phyloP scores from a whole-genome alignment of 2,797 vertebrate species.

The Columba guinea region DNA sequence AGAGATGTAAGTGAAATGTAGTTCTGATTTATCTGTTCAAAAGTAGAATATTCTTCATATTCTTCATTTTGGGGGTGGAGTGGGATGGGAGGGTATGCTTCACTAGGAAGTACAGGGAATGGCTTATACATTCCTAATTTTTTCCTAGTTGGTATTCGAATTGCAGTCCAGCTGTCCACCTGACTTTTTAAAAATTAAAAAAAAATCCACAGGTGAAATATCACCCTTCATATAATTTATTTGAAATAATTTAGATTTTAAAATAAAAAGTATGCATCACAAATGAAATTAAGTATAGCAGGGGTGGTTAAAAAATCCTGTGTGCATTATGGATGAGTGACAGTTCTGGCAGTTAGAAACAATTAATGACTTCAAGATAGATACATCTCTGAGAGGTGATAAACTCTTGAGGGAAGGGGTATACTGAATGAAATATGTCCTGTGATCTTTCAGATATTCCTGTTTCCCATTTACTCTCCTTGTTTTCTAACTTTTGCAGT shows the following conservation, averaged over 20 bases:
- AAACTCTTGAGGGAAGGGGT: neutral
- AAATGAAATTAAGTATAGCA: neutral
- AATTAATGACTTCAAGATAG: neutral
- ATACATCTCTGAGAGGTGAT: neutral
- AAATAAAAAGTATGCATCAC: neutral
- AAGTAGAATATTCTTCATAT: neutral
- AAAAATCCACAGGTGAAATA: neutral
- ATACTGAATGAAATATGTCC: neutral
- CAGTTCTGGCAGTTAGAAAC: neutral
- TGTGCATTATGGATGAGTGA: neutral
- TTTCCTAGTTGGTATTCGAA: neutral
- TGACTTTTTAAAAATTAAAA: neutral
- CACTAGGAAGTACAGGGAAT: neutral
- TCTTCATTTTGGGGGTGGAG: neutral
- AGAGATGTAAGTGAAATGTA: neutral
- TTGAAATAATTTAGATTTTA: neutral
- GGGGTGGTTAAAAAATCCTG: neutral
- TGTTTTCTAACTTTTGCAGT: neutral
- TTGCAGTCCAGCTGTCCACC: neutral
- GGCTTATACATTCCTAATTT: too few species aligned
- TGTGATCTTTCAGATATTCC: neutral
- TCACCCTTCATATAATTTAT: neutral
- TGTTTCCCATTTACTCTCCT: neutral
- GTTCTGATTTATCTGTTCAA: neutral
- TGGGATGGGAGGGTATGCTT: neutral